phyloP scores from a whole-genome alignment of 2,113 vertebrate species.

The Alces alces region DNA sequence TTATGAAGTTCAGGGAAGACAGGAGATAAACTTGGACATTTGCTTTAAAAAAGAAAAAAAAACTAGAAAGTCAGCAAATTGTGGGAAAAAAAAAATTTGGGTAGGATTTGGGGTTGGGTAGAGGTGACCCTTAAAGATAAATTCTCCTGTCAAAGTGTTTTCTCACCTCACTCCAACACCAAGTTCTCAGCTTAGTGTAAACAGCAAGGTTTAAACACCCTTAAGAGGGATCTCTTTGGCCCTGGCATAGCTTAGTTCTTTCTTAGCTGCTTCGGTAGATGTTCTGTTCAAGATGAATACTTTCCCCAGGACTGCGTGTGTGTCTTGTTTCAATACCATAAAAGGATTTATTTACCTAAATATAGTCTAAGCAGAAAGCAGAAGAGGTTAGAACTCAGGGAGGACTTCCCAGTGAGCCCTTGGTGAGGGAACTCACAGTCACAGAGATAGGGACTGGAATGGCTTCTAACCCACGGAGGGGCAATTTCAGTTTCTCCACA shows the following conservation, averaged over 20 bases:
- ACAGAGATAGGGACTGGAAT: not conserved
- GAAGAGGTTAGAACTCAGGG: constrained; percentile 39
- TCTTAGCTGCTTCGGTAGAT: not conserved
- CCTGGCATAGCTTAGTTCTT: not conserved
- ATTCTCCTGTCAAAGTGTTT: not conserved
- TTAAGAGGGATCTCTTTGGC: not conserved
- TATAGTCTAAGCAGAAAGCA: constrained; percentile 39
- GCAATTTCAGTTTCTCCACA: not conserved
- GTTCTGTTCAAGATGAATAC: not conserved
- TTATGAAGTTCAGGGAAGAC: constrained; percentile 28
- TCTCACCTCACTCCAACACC: not conserved
- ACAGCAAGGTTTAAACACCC: not conserved
- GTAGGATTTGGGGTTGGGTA: not conserved
- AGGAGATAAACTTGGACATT: constrained; percentile 14
- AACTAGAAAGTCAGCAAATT: not conserved
- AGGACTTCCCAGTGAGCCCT: constrained; percentile 24
- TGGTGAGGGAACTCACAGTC: not conserved
- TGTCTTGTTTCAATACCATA: constrained; percentile 55
- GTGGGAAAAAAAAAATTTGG: not conserved
- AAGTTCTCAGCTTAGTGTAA: not conserved
- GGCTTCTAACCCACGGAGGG: not conserved
- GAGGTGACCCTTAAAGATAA: not conserved
- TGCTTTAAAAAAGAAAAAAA: not conserved
- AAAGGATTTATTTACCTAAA: constrained; percentile 64
- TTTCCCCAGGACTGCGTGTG: not conserved